Evolutionary conservation across 2,888 invertebrate species (phyloP), one percentile per base, ranked within the genome.

Genomic region (Ganaspis brasiliensis): DNA sequence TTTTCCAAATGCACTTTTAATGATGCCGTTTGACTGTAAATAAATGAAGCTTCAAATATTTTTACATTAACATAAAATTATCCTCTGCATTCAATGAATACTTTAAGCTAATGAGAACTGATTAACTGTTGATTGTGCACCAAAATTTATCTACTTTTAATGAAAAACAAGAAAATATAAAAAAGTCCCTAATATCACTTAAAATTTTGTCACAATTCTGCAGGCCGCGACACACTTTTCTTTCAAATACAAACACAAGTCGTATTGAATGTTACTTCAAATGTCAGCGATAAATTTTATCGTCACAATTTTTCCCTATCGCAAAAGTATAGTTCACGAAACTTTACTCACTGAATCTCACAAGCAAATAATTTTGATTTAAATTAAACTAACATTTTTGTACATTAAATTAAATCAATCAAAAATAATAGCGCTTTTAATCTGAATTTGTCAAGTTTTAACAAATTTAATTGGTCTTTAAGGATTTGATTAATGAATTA

Each of bases 281-380:
- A 61, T 35, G 61, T 19, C 10, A 37, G 61, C 19, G 9, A 61
- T 19, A 19, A 61, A 61, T 16, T 31, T 59, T 59, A 59, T 31
- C 16, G 16, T 59, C 3, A n/a, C 16, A 16, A 59, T 59, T 59
- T 59, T 31, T n/a, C 31, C 6, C 57, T 16, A 31, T 31, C 57
- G 9, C 57, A 59, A 59, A 59, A 59, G 31, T 59, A n/a, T n/a
- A 26, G 31, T 59, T 16, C 31, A 14, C 14, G 6, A 59, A 59
- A 59, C 8, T 59, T 31, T 5, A 31, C 31, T 24, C 26, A 59
- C 12, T 12, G 9, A 12, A 40, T 40, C 40, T 40, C 12, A 9
- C 40, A 8, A 59, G 16, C 14, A n/a, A 56, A 12, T 9, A 26
- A 16, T n/a, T 59, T 24, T 31, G 57, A 19, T n/a, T 31, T n/a